Conservation (phyloP, 2,113 vertebrate species). For the Megaceryle torquata region DNA sequence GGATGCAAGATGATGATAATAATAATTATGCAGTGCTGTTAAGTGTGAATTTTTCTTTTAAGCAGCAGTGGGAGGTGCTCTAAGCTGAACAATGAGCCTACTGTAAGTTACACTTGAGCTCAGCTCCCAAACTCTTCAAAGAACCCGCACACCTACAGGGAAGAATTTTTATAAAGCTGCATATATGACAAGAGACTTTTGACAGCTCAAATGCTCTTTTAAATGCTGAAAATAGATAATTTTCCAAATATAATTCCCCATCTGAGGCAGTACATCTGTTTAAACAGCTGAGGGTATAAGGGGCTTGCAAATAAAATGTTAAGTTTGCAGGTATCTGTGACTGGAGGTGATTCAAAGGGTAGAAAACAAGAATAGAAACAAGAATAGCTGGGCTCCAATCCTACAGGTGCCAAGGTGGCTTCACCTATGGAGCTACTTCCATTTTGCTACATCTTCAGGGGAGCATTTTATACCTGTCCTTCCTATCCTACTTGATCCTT, state of each 20-base stretch:
- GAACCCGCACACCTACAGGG: not conserved
- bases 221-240: not conserved
- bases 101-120: not conserved
- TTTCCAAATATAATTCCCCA: slow-evolving; percentile 2
- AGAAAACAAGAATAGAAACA: not conserved
- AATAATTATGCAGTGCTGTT: not conserved
- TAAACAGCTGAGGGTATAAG: not conserved
- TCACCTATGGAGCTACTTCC: not conserved
- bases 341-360: slow-evolving; percentile 1
- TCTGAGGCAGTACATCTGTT: not conserved
- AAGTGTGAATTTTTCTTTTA: not conserved
- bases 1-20: not conserved
- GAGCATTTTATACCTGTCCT: not conserved
- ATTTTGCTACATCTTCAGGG: not conserved
- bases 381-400: not conserved
- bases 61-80: not conserved
- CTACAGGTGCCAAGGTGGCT: not conserved
- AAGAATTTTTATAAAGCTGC: slow-evolving; percentile 13
- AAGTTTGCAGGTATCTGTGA: not conserved
- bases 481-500: not conserved
- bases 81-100: not conserved
- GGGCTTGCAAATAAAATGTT: not conserved
- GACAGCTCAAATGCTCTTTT: not conserved
- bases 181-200: not conserved
- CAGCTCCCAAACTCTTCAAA: not conserved